These are phyloP conservation scores for Dromiciops gliroides DNA, from an alignment of 2,113 vertebrate genomes.

Conservation along the genomic window DNA sequence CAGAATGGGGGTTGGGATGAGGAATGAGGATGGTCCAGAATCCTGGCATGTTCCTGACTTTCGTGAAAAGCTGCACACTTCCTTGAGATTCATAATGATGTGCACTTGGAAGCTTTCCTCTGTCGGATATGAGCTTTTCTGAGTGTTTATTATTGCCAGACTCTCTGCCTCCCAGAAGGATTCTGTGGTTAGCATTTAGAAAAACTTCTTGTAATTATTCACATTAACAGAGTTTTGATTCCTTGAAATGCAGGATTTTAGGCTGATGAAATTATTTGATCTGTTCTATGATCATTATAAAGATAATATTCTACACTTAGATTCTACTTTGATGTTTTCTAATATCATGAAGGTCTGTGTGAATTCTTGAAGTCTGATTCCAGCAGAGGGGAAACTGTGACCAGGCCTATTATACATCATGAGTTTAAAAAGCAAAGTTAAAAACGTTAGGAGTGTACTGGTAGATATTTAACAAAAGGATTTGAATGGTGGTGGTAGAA, in stretches of 20 bases:
- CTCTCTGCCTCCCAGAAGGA: not conserved
- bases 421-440: not conserved
- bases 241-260: not conserved
- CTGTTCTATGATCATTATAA: not conserved
- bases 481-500: not conserved
- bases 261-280: not conserved
- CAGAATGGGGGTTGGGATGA: not conserved
- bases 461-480: not conserved
- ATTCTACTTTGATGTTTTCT: not conserved
- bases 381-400: not conserved
- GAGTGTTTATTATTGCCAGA: not conserved
- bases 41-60: not conserved
- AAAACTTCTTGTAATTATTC: not conserved
- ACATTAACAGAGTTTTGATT: not conserved
- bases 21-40: not conserved
- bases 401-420: not conserved
- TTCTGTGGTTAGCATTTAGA: not conserved
- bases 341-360: not conserved
- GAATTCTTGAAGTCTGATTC: not conserved
- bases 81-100: not conserved
- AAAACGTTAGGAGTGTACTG: not conserved
- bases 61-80: not conserved
- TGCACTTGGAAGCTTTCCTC: not conserved
- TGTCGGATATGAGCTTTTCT: not conserved
- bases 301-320: not conserved